Evolutionary conservation across 2,113 vertebrate species (phyloP).

Genomic region (Dolichotis patagonum): DNA sequence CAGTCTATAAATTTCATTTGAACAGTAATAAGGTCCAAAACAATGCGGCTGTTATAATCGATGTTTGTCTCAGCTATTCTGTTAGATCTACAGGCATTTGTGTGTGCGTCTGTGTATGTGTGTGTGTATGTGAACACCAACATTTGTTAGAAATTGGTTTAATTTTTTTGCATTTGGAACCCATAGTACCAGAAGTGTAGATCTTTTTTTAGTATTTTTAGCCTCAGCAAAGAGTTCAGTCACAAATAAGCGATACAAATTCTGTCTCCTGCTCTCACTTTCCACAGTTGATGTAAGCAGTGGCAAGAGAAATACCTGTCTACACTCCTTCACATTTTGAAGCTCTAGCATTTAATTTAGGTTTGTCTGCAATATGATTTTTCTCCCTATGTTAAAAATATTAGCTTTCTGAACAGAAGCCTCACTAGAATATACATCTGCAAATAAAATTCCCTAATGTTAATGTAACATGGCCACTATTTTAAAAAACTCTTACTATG

Average conservation of each 20-base stretch:
- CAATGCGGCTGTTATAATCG: neutral
- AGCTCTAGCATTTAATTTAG: constrained; percentile 14
- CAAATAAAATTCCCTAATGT: neutral
- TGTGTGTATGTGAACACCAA: neutral
- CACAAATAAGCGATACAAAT: constrained; percentile 41
- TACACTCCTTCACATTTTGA: neutral
- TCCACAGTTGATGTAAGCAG: neutral
- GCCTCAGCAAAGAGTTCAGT: neutral
- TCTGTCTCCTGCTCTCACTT: neutral
- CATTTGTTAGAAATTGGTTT: constrained; percentile 1
- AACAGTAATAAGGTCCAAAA: neutral
- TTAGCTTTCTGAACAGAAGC: neutral
- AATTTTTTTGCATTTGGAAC: neutral
- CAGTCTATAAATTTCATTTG: neutral
- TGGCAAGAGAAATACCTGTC: neutral
- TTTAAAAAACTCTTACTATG: neutral
- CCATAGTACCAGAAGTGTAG: neutral
- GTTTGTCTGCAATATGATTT: neutral
- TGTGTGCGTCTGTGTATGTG: neutral
- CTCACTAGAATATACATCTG: neutral
- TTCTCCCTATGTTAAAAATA: constrained; percentile 29
- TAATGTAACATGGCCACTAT: neutral
- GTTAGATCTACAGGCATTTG: neutral
- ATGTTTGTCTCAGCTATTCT: neutral
- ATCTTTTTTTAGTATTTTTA: neutral